A percentile compares a stretch with the other conserved stretches of the same genome.
Evolutionary conservation across 2,888 invertebrate genomes (phyloP).

Genomic region (Tribolium freemani): DNA sequence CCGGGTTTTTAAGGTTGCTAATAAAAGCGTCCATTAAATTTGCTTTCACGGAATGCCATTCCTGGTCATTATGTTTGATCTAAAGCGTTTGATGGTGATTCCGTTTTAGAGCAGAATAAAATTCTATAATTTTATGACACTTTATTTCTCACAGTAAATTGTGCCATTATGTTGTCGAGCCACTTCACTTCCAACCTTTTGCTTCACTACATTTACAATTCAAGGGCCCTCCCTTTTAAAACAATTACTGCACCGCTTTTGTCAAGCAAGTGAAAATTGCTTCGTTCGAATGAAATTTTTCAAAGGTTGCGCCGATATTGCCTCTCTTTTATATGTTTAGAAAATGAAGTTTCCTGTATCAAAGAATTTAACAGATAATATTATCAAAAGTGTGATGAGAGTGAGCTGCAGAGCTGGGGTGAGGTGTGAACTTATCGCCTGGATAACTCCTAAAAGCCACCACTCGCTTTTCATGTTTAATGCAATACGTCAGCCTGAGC

Average conservation of each 20-base stretch:
- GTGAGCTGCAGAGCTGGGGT: constrained; percentile 47
- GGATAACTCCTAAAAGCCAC: constrained; percentile 64
- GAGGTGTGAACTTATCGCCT: constrained; percentile 61
- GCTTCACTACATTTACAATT: constrained; percentile 46
- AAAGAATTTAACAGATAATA: constrained; percentile 37
- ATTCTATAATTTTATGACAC: constrained; percentile 66
- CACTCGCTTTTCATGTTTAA: constrained; percentile 66
- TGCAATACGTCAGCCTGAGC: constrained; percentile 62
- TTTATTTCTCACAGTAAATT: constrained; percentile 64
- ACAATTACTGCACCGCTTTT: constrained; percentile 40
- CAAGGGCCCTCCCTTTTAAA: constrained; percentile 45
- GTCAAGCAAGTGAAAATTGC: constrained; percentile 9
- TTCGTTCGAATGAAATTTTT: not conserved
- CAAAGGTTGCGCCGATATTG: constrained; percentile 6
- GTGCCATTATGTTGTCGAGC: constrained; percentile 64
- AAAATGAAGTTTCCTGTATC: constrained; percentile 11
- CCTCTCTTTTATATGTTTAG: constrained; percentile 16
- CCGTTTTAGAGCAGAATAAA: constrained; percentile 63
- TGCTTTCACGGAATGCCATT: constrained; percentile 56
- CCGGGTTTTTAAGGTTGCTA: constrained; percentile 55
- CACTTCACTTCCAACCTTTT: constrained; percentile 58
- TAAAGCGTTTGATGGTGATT: constrained; percentile 62
- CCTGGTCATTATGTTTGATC: constrained; percentile 61
- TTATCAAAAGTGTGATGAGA: constrained; percentile 41
- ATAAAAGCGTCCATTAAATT: constrained; percentile 59